These are phyloP conservation scores for Sebastes hubbsi DNA, from an alignment of 2,797 vertebrate genomes.

Conservation along the genomic window DNA sequence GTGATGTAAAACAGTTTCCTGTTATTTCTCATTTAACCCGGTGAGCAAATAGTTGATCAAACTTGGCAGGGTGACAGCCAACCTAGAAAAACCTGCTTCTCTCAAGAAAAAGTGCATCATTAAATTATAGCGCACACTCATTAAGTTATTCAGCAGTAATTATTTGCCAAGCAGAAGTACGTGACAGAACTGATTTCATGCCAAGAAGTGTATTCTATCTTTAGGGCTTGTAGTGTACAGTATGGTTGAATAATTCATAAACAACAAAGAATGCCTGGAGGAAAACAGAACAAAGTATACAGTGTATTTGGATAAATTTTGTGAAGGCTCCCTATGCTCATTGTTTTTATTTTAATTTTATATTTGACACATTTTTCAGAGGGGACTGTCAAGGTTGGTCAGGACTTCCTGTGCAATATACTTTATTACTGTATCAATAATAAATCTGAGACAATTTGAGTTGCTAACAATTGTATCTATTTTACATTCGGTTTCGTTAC, in stretches of 20 bases:
- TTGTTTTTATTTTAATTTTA: conserved; percentile 33
- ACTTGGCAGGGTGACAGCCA: background rate
- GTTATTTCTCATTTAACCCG: background rate
- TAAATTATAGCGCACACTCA: background rate
- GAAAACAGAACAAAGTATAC: conserved; percentile 49
- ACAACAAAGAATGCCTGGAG: conserved; percentile 8
- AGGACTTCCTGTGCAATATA: conserved; percentile 78
- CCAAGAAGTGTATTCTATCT: conserved; percentile 14
- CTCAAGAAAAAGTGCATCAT: background rate
- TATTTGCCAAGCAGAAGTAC: conserved; percentile 8
- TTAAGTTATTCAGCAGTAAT: conserved; percentile 3
- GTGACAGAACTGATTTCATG: conserved; percentile 1
- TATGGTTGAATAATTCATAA: conserved; percentile 16
- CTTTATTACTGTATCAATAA: conserved; percentile 75
- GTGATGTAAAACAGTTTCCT: conserved; percentile 6
- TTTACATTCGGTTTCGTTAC: background rate
- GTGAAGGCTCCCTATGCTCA: conserved; percentile 20
- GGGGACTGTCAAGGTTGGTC: conserved; percentile 52
- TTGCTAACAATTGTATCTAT: background rate
- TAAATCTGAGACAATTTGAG: conserved; percentile 70
- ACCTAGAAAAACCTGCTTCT: background rate
- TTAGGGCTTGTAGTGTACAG: conserved; percentile 2
- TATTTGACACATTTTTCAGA: conserved; percentile 29
- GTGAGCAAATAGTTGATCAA: background rate
- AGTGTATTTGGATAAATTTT: conserved; percentile 39